These are phyloP conservation scores for Drosophila biarmipes DNA, from an alignment of 1,140 invertebrate genomes.

Conservation along the genomic window DNA sequence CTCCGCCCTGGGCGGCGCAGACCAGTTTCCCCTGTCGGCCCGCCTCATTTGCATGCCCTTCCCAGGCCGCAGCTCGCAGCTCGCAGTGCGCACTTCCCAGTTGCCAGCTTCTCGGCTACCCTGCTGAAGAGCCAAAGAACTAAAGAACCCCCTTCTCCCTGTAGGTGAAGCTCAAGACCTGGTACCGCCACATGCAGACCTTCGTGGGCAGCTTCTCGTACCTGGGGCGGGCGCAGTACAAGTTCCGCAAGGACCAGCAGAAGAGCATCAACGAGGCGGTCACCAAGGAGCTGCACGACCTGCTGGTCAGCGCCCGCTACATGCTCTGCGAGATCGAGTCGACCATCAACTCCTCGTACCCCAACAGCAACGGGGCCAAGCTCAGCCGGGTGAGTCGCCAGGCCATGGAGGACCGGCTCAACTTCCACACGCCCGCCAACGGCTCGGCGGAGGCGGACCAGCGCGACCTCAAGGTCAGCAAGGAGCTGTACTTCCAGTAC, in stretches of 20 bases:
- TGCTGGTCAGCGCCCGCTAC: slow-evolving; percentile 59
- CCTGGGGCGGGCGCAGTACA: slow-evolving; percentile 69
- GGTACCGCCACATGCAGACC: slow-evolving; percentile 76
- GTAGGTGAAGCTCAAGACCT: slow-evolving; percentile 69
- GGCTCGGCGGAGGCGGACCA: slow-evolving; percentile 48
- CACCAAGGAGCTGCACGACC: slow-evolving; percentile 63
- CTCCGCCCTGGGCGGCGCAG: slow-evolving; percentile 70
- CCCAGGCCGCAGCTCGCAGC: too few relatives aligned
- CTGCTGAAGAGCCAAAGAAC: neutral
- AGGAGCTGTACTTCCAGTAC: slow-evolving; percentile 63
- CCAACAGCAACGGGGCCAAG: slow-evolving; percentile 62
- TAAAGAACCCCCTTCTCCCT: neutral
- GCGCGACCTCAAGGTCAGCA: slow-evolving; percentile 66
- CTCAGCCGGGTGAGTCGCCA: slow-evolving; percentile 46
- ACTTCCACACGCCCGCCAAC: slow-evolving; percentile 62
- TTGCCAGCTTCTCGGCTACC: too few relatives aligned
- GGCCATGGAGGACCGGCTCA: slow-evolving; percentile 57
- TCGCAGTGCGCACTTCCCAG: slow-evolving; percentile 27
- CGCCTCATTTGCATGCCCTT: slow-evolving; percentile 54
- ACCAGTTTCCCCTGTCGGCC: slow-evolving; percentile 51
- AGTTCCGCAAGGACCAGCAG: slow-evolving; percentile 63
- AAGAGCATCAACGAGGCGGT: slow-evolving; percentile 29
- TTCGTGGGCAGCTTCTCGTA: slow-evolving; percentile 71
- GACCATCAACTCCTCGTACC: slow-evolving; percentile 68
- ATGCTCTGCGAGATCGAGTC: slow-evolving; percentile 74